A percentile compares a stretch with the other conserved stretches of the same genome.
phyloP scores from a whole-genome alignment of 2,888 invertebrate genomes.

The Heteromyza rotundicornis region DNA sequence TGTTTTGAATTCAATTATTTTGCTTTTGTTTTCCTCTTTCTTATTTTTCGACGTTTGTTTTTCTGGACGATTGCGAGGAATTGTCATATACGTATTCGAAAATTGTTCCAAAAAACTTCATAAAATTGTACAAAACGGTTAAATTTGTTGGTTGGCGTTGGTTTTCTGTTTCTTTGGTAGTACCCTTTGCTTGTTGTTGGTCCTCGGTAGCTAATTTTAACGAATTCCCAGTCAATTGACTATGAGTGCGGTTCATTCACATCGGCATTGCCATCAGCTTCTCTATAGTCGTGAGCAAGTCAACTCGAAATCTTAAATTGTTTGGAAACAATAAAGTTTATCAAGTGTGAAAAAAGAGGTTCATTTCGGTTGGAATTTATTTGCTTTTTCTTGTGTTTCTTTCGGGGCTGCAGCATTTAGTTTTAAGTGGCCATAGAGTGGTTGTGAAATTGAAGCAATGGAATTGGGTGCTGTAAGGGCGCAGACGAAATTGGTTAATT shows the following conservation, averaged over 20 bases:
- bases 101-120: neutral
- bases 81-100: neutral
- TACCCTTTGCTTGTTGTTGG: neutral
- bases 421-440: constrained; percentile 14
- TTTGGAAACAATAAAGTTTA: constrained; percentile 52
- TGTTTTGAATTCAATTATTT: neutral
- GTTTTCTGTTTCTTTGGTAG: neutral
- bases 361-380: neutral
- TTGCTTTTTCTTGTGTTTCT: constrained; percentile 5
- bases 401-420: neutral
- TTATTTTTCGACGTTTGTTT: no score
- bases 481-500: no score
- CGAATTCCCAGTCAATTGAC: constrained; percentile 16
- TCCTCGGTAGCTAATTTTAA: constrained; percentile 4
- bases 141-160: neutral
- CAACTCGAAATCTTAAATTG: constrained; percentile 46
- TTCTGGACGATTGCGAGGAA: neutral
- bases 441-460: constrained; percentile 5
- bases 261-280: neutral
- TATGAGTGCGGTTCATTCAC: constrained; percentile 12
- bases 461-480: no score
- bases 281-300: constrained; percentile 25
- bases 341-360: constrained; percentile 44
- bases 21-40: no score
- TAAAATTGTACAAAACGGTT: neutral